A percentile compares a stretch with the other conserved stretches of the same genome.
Evolutionary conservation across 1,140 invertebrate species (phyloP).

Genomic region (Artemia franciscana): DNA sequence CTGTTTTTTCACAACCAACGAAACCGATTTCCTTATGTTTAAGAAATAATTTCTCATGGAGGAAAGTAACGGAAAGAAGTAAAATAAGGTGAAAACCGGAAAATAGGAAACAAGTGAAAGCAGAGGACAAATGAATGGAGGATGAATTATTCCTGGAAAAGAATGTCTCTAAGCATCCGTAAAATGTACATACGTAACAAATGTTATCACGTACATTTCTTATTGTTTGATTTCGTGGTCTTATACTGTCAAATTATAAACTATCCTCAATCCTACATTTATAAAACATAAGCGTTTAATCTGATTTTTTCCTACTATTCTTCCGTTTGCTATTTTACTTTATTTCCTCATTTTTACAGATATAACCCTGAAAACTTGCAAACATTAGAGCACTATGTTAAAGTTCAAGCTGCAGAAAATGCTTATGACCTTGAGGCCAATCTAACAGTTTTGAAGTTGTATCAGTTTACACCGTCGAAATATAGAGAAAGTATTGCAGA

Average conservation of each 20-base stretch:
- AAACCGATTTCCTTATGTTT: no score
- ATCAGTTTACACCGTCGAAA: slow-evolving; percentile 79
- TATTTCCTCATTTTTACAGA: slow-evolving; percentile 24
- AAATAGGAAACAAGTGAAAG: no score
- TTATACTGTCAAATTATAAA: slow-evolving; percentile 5
- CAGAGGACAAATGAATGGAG: no score
- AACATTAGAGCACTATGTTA: slow-evolving; percentile 72
- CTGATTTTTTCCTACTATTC: slow-evolving; percentile 5
- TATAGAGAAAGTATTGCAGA: slow-evolving; percentile 58
- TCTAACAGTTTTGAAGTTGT: slow-evolving; percentile 65
- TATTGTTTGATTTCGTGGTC: slow-evolving; percentile 3
- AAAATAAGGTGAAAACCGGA: no score
- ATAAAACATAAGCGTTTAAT: slow-evolving; percentile 1
- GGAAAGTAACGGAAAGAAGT: no score
- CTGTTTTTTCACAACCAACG: no score
- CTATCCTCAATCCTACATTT: slow-evolving; percentile 1
- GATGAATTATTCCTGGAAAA: no score
- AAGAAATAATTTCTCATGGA: no score
- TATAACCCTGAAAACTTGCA: slow-evolving; percentile 85
- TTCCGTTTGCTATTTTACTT: not conserved
- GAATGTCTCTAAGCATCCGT: not conserved
- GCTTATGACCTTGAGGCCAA: slow-evolving; percentile 90
- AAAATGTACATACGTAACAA: not conserved
- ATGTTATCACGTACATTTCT: slow-evolving; percentile 2
- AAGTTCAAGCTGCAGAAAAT: slow-evolving; percentile 75